Percentiles rank a stretch among this genome's conserved stretches.
Conservation (phyloP, 2,888 invertebrate genomes). For the Hirtodrosophila alboralis region DNA sequence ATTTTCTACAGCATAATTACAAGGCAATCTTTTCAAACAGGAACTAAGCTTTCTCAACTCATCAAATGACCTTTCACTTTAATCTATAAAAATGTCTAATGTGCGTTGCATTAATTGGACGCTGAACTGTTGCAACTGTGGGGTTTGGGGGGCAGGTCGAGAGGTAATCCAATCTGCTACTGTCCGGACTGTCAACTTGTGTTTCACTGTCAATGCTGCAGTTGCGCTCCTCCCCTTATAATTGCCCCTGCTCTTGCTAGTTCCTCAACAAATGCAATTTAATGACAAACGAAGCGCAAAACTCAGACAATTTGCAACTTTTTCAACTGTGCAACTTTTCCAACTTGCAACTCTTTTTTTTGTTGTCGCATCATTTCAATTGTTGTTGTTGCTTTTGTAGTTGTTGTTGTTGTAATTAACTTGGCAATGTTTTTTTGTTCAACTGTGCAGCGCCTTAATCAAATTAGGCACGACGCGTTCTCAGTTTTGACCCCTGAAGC, state of each 20-base stretch:
- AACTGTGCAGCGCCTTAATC: constrained; percentile 63
- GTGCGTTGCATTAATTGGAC: constrained; percentile 38
- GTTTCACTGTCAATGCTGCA: constrained; percentile 25
- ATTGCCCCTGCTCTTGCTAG: background rate
- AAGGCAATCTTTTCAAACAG: background rate
- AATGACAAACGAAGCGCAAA: constrained; percentile 46
- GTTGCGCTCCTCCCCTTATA: background rate
- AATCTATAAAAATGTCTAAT: constrained; percentile 8
- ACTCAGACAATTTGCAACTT: background rate
- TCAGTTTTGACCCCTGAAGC: constrained; percentile 15
- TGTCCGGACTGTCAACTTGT: constrained; percentile 31
- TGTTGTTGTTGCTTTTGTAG: constrained; percentile 16
- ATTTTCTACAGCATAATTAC: no score
- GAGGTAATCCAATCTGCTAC: constrained; percentile 3
- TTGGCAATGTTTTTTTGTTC: constrained; percentile 50
- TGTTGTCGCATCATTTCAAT: constrained; percentile 24
- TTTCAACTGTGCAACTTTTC: constrained; percentile 22
- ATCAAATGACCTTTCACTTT: constrained; percentile 19
- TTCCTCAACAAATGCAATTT: constrained; percentile 26
- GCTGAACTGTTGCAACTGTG: constrained; percentile 31
- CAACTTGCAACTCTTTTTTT: constrained; percentile 38
- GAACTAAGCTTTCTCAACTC: constrained; percentile 17
- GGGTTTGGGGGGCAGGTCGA: background rate
- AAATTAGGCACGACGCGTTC: constrained; percentile 55
- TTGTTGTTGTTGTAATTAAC: constrained; percentile 59